Base-by-base conservation (phyloP, 2,113 vertebrate genomes). In the Sinocyclocheilus maitianheensis region DNA sequence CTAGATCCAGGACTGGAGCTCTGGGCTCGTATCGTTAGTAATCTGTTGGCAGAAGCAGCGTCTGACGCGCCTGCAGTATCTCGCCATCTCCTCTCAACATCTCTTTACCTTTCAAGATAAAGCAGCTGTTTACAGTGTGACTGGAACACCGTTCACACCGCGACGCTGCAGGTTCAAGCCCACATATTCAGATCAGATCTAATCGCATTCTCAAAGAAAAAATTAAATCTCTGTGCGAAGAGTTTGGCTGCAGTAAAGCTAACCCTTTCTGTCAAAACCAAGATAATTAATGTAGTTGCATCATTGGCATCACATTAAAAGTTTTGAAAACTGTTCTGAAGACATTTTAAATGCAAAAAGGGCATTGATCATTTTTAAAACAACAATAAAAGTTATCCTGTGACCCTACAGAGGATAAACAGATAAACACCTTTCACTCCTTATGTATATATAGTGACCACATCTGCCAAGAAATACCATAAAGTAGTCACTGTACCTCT, bases 141-240 rank as follows among this genome's bases (percentile, higher is more conserved):
- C 86, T 81, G 67, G 69, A 76, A 91, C 91, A 88, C 91, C 80
- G 83, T 86, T 85, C 90, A 90, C 91, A 90, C 91, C 91, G 90
- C 88, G 91, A 91, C 89, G 88, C 94, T 86, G 93, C 90, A 90
- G 87, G 84, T 91, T 89, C 91, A 91, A 88, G 87, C 34, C 72
- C 89, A 94, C 92, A 93, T 91, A 92, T 94, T 90, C 90, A 74
- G 94, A 94, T 91, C 90, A 74, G 94, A 94, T 95, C 87, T 93
- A 93, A 94, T 94, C 93, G 67, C 60, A 26, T 46, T 60, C 20
- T 24, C 26, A 24, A 34, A 53, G 53, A 77, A 85, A 26, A 37
- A 71, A 34, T 14, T 30, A 65, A 6, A 65, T 20, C 24, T 62
- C 89, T 88, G 84, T 10, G 67, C 65, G 4, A 34, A 53, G 40